Evolutionary conservation across 2,113 vertebrate genomes (phyloP).

Genomic region (Lontra canadensis): DNA sequence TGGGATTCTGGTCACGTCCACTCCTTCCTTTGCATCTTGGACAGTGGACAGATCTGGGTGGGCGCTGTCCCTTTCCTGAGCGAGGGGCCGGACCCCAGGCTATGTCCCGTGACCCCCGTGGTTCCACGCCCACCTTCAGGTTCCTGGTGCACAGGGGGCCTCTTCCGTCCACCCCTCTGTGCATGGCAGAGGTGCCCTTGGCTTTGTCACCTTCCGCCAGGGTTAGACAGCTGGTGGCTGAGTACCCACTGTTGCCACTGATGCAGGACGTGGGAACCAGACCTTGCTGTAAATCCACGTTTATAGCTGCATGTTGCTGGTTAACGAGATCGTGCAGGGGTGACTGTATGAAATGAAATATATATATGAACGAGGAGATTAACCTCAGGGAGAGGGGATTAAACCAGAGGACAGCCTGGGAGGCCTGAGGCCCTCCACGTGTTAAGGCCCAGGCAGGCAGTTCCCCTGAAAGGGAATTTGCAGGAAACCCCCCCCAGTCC

Average conservation of each 20-base stretch:
- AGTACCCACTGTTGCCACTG: slow-evolving; percentile 59
- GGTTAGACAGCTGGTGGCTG: slow-evolving; percentile 45
- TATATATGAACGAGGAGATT: slow-evolving; percentile 28
- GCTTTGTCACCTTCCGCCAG: background rate
- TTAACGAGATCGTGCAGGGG: slow-evolving; percentile 67
- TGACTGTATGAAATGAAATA: background rate
- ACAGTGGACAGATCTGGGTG: background rate
- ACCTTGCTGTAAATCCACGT: slow-evolving; percentile 69
- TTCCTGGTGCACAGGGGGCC: background rate
- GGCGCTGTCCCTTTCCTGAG: background rate
- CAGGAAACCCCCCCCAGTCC: fast-evolving
- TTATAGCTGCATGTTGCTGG: slow-evolving; percentile 68
- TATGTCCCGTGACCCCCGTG: background rate
- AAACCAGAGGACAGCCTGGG: slow-evolving; percentile 60
- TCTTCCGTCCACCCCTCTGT: background rate
- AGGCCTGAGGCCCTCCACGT: background rate
- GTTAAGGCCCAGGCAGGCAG: background rate
- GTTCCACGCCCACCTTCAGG: background rate
- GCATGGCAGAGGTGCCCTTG: background rate
- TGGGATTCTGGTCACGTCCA: background rate
- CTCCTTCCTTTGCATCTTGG: background rate
- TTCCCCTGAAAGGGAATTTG: slow-evolving; percentile 14
- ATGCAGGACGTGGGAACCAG: slow-evolving; percentile 73
- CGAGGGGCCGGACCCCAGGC: background rate
- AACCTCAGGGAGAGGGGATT: slow-evolving; percentile 73